Conservation (phyloP, 92 coral and sea anemone species). For the Scolanthus callimorphus region DNA sequence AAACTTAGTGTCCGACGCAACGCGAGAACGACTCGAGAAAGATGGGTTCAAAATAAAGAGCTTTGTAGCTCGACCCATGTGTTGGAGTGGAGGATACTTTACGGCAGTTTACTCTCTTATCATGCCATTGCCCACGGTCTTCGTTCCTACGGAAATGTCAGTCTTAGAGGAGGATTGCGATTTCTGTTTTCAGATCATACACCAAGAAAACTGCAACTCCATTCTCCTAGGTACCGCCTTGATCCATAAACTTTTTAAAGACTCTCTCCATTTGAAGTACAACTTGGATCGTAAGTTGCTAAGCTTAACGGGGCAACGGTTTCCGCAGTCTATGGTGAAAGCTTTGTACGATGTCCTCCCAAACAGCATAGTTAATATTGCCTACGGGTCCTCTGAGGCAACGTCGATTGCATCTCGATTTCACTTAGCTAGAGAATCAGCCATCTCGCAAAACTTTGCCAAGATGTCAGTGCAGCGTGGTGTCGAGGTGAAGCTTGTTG, state of each 20-base stretch:
- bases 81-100: neutral
- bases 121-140: neutral
- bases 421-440: neutral
- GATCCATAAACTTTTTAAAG: neutral
- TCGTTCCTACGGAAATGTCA: conserved; percentile 4
- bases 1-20: neutral
- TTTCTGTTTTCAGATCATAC: neutral
- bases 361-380: neutral
- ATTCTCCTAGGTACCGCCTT: neutral
- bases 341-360: neutral
- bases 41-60: too few species aligned
- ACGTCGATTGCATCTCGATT: neutral
- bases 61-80: neutral
- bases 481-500: conserved; percentile 20
- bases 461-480: conserved; percentile 11
- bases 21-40: neutral
- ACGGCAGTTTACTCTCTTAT: neutral
- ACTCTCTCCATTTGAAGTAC: conserved; percentile 4
- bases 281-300: neutral
- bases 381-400: neutral
- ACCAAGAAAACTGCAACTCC: conserved; percentile 4
- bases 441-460: conserved; percentile 1
- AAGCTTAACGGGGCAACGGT: neutral
- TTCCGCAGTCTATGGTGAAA: neutral
- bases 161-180: neutral